Percentiles rank a stretch among this genome's conserved stretches.
These are phyloP conservation scores for Drosophila subobscura DNA, from an alignment of 1,140 invertebrate species.

Conservation along the genomic window DNA sequence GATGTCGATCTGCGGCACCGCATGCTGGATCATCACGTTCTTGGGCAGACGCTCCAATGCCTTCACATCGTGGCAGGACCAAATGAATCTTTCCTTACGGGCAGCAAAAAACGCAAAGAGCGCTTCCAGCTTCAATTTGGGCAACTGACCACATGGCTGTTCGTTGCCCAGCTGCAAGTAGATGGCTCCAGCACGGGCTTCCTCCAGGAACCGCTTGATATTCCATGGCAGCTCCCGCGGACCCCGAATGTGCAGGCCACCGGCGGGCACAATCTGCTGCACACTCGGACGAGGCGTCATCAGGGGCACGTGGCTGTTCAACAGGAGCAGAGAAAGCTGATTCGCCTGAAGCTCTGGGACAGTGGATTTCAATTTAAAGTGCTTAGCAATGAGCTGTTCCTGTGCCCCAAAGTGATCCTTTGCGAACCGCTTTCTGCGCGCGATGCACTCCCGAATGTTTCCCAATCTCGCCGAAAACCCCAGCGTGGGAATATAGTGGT, in stretches of 20 bases:
- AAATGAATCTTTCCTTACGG: slow-evolving; percentile 84
- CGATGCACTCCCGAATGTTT: slow-evolving; percentile 55
- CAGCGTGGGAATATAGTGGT: slow-evolving; percentile 20
- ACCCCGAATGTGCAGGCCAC: slow-evolving; percentile 77
- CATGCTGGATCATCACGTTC: slow-evolving; percentile 84
- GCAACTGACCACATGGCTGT: slow-evolving; percentile 66
- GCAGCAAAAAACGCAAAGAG: slow-evolving; percentile 83
- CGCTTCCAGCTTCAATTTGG: slow-evolving; percentile 69
- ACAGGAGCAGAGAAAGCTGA: slow-evolving; percentile 82
- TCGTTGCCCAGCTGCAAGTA: slow-evolving; percentile 85
- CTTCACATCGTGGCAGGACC: slow-evolving; percentile 84
- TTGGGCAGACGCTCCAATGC: slow-evolving; percentile 73
- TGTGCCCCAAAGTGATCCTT: slow-evolving; percentile 59
- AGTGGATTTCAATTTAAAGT: slow-evolving; percentile 69
- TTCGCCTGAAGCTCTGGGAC: slow-evolving; percentile 84
- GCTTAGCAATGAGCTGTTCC: slow-evolving; percentile 63
- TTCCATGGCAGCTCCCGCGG: slow-evolving; percentile 82
- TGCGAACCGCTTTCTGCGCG: slow-evolving; percentile 54
- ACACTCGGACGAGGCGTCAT: slow-evolving; percentile 66
- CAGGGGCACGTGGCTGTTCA: slow-evolving; percentile 81
- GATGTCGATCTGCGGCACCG: slow-evolving; percentile 86
- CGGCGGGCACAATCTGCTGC: slow-evolving; percentile 74
- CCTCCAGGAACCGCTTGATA: slow-evolving; percentile 83
- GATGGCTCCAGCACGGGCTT: slow-evolving; percentile 84
- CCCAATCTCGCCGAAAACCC: slow-evolving; percentile 53